Evolutionary conservation across 2,113 vertebrate genomes (phyloP).

Genomic region (Micromys minutus): DNA sequence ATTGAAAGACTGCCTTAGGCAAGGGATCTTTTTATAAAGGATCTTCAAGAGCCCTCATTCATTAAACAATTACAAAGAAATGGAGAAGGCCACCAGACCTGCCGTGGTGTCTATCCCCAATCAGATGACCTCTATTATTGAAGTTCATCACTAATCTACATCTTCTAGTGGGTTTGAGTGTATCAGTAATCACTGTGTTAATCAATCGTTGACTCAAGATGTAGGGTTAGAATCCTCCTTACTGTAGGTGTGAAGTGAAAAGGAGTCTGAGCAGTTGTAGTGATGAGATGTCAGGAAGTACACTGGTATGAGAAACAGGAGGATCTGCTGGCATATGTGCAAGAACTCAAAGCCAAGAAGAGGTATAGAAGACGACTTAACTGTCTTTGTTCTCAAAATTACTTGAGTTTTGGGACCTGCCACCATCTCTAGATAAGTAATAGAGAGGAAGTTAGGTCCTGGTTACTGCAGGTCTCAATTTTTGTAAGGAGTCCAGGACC

Average conservation of each 20-base stretch:
- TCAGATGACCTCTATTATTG: background rate
- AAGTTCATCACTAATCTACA: background rate
- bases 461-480: background rate
- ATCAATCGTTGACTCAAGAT: background rate
- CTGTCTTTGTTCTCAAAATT: background rate
- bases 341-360: background rate
- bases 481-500: background rate
- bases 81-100: background rate
- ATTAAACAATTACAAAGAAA: background rate
- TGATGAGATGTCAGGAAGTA: background rate
- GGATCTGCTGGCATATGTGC: background rate
- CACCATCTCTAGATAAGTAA: background rate
- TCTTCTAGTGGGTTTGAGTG: background rate
- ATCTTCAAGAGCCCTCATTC: background rate
- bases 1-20: background rate
- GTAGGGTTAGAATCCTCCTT: background rate
- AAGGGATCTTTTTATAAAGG: background rate
- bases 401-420: background rate
- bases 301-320: background rate
- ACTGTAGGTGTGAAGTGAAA: background rate
- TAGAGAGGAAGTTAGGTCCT: background rate
- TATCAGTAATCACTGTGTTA: background rate
- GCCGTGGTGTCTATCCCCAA: background rate
- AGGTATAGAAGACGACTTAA: background rate
- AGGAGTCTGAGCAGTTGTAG: background rate